Evolutionary conservation across 2,113 vertebrate genomes (phyloP).

Genomic region (Lasiurus cinereus): DNA sequence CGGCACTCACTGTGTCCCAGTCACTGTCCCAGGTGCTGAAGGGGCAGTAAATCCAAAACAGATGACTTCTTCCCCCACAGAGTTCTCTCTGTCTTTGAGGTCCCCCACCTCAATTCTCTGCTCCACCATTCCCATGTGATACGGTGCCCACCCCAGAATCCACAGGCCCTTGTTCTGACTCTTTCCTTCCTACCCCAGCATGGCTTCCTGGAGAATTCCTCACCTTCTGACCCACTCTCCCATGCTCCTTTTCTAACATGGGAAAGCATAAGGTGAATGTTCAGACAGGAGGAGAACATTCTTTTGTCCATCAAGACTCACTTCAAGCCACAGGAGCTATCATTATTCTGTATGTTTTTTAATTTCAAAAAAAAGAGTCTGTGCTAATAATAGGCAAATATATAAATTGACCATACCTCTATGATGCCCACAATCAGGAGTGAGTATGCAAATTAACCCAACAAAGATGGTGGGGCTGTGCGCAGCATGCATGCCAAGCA

Average conservation of each 20-base stretch:
- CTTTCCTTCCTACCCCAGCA: not conserved
- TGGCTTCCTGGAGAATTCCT: not conserved
- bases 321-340: not conserved
- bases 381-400: too few species aligned
- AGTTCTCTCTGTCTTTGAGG: not conserved
- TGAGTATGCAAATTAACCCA: too few species aligned
- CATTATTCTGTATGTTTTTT: not conserved
- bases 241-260: not conserved
- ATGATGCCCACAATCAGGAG: too few species aligned
- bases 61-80: not conserved
- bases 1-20: not conserved
- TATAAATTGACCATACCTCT: too few species aligned
- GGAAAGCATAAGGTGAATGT: not conserved
- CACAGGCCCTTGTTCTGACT: too few species aligned
- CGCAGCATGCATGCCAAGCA: too few species aligned
- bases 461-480: too few species aligned
- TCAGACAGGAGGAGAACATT: not conserved
- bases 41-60: not conserved
- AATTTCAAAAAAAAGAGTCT: too few species aligned
- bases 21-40: not conserved
- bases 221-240: not conserved
- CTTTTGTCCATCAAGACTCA: not conserved
- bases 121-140: not conserved
- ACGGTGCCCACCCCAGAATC: not conserved
- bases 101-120: not conserved